These are phyloP conservation scores for Parazoanthus swiftii DNA, from an alignment of 92 coral and sea anemone genomes.

Conservation along the genomic window DNA sequence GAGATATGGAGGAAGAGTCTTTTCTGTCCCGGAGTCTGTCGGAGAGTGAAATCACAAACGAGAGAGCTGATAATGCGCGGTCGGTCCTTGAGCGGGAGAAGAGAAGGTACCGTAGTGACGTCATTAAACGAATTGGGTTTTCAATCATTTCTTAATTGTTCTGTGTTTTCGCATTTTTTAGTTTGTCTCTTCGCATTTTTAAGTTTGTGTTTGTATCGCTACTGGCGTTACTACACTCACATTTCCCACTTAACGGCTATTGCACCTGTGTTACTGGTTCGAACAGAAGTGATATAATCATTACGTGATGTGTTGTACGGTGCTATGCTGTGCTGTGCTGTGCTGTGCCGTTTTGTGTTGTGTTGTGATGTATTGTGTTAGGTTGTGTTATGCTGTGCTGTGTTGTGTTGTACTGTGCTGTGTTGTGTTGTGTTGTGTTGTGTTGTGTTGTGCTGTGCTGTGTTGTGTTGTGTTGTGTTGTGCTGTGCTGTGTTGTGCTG, in stretches of 20 bases:
- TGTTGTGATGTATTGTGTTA: no score
- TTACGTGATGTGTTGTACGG: background rate
- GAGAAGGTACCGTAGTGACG: constrained; percentile 48
- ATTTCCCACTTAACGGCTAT: background rate
- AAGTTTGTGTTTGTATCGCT: background rate
- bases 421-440: background rate
- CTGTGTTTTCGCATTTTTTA: background rate
- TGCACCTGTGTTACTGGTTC: background rate
- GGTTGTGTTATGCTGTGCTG: background rate
- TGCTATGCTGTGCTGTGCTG: background rate
- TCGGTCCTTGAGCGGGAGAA: constrained; percentile 68
- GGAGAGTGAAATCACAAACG: constrained; percentile 64
- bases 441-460: background rate
- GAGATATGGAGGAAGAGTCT: constrained; percentile 90
- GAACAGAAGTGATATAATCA: background rate
- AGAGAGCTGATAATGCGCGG: constrained; percentile 34
- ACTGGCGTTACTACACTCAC: background rate
- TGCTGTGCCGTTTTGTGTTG: background rate
- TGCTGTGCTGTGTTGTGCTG: no score
- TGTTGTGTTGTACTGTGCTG: background rate
- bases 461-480: no score
- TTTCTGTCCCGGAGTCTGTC: constrained; percentile 76
- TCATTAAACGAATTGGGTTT: background rate
- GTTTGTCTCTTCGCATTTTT: background rate
- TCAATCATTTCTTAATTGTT: background rate